phyloP scores from a whole-genome alignment of 2,888 invertebrate species.

The Drosophila nigritarsus region DNA sequence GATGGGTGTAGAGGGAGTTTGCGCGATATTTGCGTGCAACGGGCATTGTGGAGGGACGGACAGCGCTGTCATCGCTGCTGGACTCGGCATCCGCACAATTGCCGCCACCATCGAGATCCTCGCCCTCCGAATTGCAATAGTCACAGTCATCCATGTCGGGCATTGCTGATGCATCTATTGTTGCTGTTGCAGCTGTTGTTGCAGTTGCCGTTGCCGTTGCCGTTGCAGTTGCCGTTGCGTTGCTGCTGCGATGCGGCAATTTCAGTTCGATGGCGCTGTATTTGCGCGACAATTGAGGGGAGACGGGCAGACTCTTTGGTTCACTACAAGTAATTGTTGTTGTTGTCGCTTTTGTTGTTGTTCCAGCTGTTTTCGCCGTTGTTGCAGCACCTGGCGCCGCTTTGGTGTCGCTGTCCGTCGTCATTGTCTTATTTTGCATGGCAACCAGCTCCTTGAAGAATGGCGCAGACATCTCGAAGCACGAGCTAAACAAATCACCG shows the following conservation, averaged over 20 bases:
- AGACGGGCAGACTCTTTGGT: constrained; percentile 86
- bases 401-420: constrained; percentile 22
- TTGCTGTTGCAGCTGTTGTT: constrained; percentile 28
- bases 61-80: constrained; percentile 83
- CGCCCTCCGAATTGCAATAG: constrained; percentile 78
- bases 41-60: constrained; percentile 70
- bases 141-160: constrained; percentile 78
- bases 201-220: constrained; percentile 29
- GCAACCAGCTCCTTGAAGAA: constrained; percentile 85
- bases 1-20: constrained; percentile 87
- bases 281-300: constrained; percentile 85
- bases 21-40: constrained; percentile 85
- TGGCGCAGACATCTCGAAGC: constrained; percentile 91
- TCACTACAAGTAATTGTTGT: constrained; percentile 65
- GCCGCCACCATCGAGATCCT: constrained; percentile 83
- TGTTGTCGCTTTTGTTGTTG: constrained; percentile 12
- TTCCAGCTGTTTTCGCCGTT: neutral
- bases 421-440: constrained; percentile 72
- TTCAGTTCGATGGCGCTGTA: constrained; percentile 82
- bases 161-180: constrained; percentile 8
- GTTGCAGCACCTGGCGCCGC: neutral
- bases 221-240: constrained; percentile 29
- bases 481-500: constrained; percentile 90
- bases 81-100: constrained; percentile 84
- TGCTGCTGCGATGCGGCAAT: constrained; percentile 66